Conservation (phyloP, 1,140 invertebrate species). For the Aphis craccivora region DNA sequence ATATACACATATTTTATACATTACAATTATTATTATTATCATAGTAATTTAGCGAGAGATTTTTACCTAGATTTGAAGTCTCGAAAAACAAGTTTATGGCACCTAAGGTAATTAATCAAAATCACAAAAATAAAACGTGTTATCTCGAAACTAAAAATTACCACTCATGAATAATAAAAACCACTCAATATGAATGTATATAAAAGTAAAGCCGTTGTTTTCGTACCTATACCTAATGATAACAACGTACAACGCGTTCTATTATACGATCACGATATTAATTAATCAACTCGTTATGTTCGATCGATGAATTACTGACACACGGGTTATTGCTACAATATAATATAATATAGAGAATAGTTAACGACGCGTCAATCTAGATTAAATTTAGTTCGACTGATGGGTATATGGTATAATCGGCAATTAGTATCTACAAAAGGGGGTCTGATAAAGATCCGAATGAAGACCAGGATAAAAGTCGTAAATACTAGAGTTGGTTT, state of each 20-base stretch:
- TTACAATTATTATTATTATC: conserved; percentile 24
- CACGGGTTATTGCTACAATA: background rate
- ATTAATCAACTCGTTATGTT: background rate
- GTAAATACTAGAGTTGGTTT: no score
- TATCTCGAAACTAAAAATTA: background rate
- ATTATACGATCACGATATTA: background rate
- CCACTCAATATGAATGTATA: background rate
- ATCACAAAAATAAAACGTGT: conserved; percentile 11
- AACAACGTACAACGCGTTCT: background rate
- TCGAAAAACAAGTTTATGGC: conserved; percentile 13
- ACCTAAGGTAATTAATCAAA: conserved; percentile 42
- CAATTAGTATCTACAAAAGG: background rate
- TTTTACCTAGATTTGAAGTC: conserved; percentile 18
- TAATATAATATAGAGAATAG: background rate
- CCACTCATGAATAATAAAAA: background rate
- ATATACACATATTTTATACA: background rate
- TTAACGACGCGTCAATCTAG: background rate
- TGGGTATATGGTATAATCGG: background rate
- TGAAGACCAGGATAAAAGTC: no score
- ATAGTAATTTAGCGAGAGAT: conserved; percentile 27
- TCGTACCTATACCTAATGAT: background rate
- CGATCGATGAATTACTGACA: background rate
- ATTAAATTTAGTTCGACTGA: background rate
- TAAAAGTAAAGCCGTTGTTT: background rate
- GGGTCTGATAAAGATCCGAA: background rate